Evolutionary conservation across 2,797 vertebrate genomes (phyloP).

Genomic region (Psittacula echo): DNA sequence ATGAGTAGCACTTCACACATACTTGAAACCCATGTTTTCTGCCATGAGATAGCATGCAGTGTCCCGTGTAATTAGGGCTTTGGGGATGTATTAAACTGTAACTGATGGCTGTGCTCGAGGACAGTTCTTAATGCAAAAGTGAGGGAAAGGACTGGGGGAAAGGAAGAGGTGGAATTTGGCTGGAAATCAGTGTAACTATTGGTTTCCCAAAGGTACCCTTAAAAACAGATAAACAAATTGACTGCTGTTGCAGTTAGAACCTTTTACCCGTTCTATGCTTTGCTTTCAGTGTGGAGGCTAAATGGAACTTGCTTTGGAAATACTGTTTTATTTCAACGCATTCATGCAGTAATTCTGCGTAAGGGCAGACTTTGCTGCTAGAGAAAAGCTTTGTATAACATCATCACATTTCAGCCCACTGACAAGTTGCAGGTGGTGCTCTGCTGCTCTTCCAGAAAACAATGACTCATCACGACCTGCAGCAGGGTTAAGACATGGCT

Average conservation of each 20-base stretch:
- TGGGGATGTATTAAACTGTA: background rate
- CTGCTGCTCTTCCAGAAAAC: background rate
- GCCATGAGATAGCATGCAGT: background rate
- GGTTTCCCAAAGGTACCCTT: background rate
- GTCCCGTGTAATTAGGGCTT: background rate
- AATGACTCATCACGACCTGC: background rate
- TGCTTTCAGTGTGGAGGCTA: background rate
- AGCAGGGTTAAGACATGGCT: background rate
- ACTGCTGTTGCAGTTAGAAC: background rate
- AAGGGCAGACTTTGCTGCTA: background rate
- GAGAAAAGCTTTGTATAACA: background rate
- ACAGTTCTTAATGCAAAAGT: background rate
- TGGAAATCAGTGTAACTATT: background rate
- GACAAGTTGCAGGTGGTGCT: constrained; percentile 6
- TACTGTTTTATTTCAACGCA: background rate
- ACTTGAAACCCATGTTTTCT: background rate
- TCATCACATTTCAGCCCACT: background rate
- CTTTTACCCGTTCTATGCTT: background rate
- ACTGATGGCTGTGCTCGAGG: background rate
- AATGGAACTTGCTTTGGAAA: background rate
- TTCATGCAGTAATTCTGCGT: background rate
- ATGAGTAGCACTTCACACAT: background rate
- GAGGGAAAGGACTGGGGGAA: background rate
- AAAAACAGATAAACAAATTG: background rate
- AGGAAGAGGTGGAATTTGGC: background rate